Evolutionary conservation across 64 coral and sea anemone species (phyloP), one percentile per base, ranked within the genome.

Genomic region (Stichodactyla mertensii): DNA sequence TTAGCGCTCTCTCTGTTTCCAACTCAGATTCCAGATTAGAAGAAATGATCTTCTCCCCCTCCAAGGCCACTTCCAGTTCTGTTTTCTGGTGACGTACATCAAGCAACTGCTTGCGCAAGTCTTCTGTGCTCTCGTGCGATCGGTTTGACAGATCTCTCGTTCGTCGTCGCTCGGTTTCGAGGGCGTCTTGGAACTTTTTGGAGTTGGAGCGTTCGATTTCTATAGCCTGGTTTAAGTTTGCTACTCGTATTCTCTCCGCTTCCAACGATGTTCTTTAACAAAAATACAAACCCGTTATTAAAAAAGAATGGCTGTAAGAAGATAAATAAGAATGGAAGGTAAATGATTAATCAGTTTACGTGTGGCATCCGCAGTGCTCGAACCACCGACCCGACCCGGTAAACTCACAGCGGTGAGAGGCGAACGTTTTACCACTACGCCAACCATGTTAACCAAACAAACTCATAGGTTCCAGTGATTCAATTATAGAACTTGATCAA

Each of bases 201-300:
- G 94, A 93, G 80, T 84, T 96, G 27, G 88, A 88, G 56, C 91
- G 88, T 56, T 96, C 94, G 14, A 96, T 83, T 84, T 96, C 94
- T 52, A 96, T 88, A 2, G 94, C 94, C 62, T 96, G 94, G 10
- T 62, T 96, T 16, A 92, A 60, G 54, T 96, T 96, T 28, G 88
- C 85, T 26, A 90, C 79, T 5, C 94, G 90, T 8, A 96, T 83
- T 84, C 82, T 92, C 83, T 92, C 94, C 12, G 90, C 94, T 77
- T 96, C 91, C 74, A 96, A 83, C 55, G 83, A 92, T 60, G 94
- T 96, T 60, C 94, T 96, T 31, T 16, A 52, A 45, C 59, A 78
- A 23, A 45, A 55, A 70, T 70, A 20, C 1, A 13, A 19, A 88
- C 13, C 12, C 28, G 54, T 79, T 24, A 61, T 20, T 59, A 10